Evolutionary conservation across 2,113 vertebrate species (phyloP).

Genomic region (Equus przewalskii): DNA sequence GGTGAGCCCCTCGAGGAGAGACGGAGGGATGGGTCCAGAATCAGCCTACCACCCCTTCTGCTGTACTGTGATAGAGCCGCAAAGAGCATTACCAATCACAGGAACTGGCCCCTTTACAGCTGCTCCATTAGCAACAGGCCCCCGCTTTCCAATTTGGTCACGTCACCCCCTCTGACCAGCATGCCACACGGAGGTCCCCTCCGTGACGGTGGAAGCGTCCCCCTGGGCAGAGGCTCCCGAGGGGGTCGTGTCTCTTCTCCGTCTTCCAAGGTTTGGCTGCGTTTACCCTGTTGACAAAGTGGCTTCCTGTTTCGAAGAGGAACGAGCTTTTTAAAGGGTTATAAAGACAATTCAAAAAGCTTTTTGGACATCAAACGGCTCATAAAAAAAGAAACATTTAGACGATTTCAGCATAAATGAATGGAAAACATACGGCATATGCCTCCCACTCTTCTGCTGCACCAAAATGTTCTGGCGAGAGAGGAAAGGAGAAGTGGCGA

Average conservation of each 20-base stretch:
- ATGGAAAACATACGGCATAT: constrained; percentile 41
- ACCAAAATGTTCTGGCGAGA: neutral
- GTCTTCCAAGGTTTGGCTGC: constrained; percentile 29
- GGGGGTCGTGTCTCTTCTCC: neutral
- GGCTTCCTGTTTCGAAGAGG: constrained; percentile 81
- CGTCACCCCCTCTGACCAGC: fast-evolving
- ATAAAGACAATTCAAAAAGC: constrained; percentile 77
- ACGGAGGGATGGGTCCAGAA: neutral
- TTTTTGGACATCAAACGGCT: constrained; percentile 81
- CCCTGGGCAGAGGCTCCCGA: neutral
- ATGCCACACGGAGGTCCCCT: no score
- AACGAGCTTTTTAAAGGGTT: constrained; percentile 79
- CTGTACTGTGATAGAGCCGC: fast-evolving
- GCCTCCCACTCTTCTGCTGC: neutral
- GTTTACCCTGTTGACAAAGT: constrained; percentile 64
- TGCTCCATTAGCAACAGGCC: neutral
- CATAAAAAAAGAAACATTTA: constrained; percentile 73
- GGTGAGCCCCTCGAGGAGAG: neutral
- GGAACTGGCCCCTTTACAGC: fast-evolving
- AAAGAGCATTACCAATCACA: fast-evolving
- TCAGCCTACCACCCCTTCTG: neutral
- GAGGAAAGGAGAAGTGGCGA: neutral
- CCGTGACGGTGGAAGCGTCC: neutral
- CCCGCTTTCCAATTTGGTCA: neutral
- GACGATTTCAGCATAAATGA: constrained; percentile 71